Evolutionary conservation across 1,140 invertebrate genomes (phyloP), one percentile per base, ranked within the genome.

Genomic region (Macrocentrus cingulum): DNA sequence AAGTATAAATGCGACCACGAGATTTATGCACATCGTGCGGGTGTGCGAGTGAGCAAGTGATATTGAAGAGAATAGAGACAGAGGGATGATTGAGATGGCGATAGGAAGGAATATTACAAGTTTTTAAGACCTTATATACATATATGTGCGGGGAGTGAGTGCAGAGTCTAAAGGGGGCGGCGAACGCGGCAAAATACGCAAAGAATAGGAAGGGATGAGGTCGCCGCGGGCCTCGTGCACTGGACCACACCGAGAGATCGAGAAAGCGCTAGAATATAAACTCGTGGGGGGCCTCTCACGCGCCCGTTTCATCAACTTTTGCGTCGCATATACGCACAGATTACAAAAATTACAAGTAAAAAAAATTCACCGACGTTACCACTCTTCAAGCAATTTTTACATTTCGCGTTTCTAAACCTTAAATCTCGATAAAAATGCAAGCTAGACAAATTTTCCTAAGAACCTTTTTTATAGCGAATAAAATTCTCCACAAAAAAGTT

Each of bases 1-100:
- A 70, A 70, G 74, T 73, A 74, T 75, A 75, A 77, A 75, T 71
- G 69, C 70, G 69, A 70, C 66, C 66, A 63, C 42, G 66, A 74
- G 74, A 77, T 77, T 77, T 77, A 77, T 77, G 72, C 61, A 36
- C 56, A 57, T 63, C 65, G 69, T 66, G 67, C 56, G 60, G 39
- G 59, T 57, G 59, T 58, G 53, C 56, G 37, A 45, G 46, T 45
- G 42, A 51, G 54, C 41, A 44, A 56, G 48, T 34, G 50, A 57
- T 52, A 55, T 42, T 3, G 36, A 4, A 39, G 22, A 50, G 18
- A 45, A 50, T 51, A n/a, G 41, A 41, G 52, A 56, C 20, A 29
- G 29, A 46, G 44, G 56, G 36, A 41, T 48, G 58, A 55, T 18
- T 36, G 48, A 19, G 42, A 54, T 32, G 7, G 25, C 18, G 39